Evolutionary conservation across 2,797 vertebrate genomes (phyloP), one percentile per base, ranked within the genome.

Genomic region (Anas georgica): DNA sequence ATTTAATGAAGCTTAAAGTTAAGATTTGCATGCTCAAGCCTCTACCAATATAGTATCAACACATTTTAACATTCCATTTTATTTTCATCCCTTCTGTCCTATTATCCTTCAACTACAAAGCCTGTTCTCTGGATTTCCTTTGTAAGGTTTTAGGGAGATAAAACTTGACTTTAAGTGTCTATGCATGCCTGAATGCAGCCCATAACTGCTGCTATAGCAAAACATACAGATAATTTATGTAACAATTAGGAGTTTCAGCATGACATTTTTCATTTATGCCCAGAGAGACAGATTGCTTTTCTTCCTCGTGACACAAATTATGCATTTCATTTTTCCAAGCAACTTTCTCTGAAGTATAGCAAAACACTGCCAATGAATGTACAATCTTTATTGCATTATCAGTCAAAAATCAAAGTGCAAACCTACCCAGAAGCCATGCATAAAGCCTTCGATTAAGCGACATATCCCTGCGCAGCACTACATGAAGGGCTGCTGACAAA

Each of bases 391-490:
- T 37, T 90, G 10, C 15, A 14, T 31, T 59, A 81, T 17, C 1
- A 35, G 28, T 25, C 16, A 54, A 21, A 66, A 80, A 89, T 29
- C 23, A 35, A 64, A 64, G 54, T 25, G 59, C 69, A 88, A 72
- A 97, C 99, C 92, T 97, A 99, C 99, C 99, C 69, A 99, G 98
- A 94, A 99, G 98, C 99, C 99, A 99, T 6, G 99, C 99, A 94
- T 99, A 99, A 90, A 99, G 99, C 96, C 99, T 98, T 94, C 99
- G 98, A 97, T 99, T 99, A 91, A 99, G 98, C 20, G 99, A 99
- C 99, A 99, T 99, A 96, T 99, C 99, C 98, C 99, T 98, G 97
- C 99, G 99, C 91, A 99, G 97, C 52, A 99, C 99, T 55, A 99
- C 99, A 25, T 99, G 99, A 96, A 99, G 98, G 43, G 99, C 99